Percentiles rank a stretch among this genome's conserved stretches.
These are phyloP conservation scores for Neoitamus cyanurus DNA, from an alignment of 2,888 invertebrate genomes.

Conservation along the genomic window DNA sequence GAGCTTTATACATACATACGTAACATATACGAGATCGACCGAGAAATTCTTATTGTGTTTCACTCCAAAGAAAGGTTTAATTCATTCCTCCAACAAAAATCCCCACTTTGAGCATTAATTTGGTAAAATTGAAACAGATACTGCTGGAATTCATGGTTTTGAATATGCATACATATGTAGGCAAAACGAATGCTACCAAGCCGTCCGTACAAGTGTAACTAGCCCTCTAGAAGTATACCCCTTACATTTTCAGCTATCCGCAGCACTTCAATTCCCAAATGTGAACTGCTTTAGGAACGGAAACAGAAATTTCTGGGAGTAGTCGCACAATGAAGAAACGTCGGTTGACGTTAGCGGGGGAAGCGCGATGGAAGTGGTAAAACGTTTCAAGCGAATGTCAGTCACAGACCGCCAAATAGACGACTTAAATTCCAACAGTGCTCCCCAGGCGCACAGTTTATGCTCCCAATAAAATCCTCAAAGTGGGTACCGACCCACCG, in stretches of 20 bases:
- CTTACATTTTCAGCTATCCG: neutral
- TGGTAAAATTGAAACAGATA: neutral
- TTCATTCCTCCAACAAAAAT: neutral
- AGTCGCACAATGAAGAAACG: neutral
- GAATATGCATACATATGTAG: neutral
- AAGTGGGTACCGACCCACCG: neutral
- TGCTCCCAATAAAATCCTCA: constrained; percentile 10
- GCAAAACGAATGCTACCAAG: neutral
- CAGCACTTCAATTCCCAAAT: neutral
- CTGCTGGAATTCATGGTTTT: neutral
- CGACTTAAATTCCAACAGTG: neutral
- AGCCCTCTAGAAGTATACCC: neutral
- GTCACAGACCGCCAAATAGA: neutral
- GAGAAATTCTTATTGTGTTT: too few relatives aligned
- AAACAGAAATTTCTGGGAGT: neutral
- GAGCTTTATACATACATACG: too few relatives aligned
- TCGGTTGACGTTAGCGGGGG: neutral
- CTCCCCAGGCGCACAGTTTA: neutral
- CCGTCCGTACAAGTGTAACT: neutral
- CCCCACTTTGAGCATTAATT: neutral
- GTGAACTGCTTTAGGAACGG: neutral
- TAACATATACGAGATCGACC: too few relatives aligned
- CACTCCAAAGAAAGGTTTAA: too few relatives aligned
- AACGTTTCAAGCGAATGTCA: neutral
- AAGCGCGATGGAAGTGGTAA: neutral